These are phyloP conservation scores for Chaenodraco wilsoni DNA, from an alignment of 2,797 vertebrate species.

Conservation along the genomic window DNA sequence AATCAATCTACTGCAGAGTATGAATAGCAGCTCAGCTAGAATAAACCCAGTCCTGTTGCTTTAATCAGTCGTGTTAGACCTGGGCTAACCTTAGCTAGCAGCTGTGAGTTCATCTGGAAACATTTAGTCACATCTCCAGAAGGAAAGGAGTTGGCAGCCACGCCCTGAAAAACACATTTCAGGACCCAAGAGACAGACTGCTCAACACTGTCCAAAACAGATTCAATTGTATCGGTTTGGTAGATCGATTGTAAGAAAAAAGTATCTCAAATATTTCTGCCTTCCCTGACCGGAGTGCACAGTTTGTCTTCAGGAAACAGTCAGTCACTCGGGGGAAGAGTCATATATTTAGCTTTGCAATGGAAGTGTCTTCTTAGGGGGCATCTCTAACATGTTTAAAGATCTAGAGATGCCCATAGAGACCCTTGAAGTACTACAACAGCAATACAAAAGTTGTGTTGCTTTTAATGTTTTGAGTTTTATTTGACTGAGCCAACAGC, in stretches of 20 bases:
- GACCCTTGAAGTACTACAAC: background rate
- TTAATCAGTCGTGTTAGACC: background rate
- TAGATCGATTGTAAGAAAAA: background rate
- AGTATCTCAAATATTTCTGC: background rate
- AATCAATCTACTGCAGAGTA: constrained; percentile 1
- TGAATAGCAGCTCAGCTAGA: background rate
- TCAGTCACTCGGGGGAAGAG: background rate
- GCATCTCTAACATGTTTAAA: background rate
- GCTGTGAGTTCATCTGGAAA: constrained; percentile 45
- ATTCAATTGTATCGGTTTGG: constrained; percentile 6
- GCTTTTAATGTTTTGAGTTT: background rate
- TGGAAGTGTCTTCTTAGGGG: background rate
- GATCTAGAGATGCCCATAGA: no score
- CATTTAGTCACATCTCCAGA: constrained; percentile 14
- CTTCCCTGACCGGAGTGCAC: rapidly evolving
- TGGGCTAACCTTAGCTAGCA: background rate
- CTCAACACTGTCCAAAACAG: background rate
- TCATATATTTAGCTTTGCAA: background rate
- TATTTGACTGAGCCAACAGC: background rate
- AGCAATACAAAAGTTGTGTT: background rate
- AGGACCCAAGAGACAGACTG: background rate
- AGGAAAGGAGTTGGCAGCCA: constrained; percentile 34
- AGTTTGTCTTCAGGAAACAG: background rate
- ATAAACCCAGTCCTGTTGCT: background rate
- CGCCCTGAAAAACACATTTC: constrained; percentile 31